Base-by-base conservation (phyloP, 2,888 invertebrate species). In the Limulus polyphemus region DNA sequence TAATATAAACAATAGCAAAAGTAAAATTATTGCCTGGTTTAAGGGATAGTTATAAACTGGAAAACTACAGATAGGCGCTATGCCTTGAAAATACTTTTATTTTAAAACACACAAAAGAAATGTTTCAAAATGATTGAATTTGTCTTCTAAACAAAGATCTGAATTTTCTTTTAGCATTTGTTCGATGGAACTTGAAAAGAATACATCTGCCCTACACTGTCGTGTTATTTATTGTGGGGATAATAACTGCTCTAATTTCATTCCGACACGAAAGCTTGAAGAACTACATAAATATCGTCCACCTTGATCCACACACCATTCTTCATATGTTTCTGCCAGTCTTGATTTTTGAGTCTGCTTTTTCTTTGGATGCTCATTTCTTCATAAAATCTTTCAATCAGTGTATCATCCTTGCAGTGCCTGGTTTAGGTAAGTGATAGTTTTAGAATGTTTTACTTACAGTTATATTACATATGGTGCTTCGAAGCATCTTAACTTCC, bases 311-410 rank as follows among this genome's bases (percentile, higher is more conserved):
- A 0, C 75, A 75, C 62, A 70, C 75, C 11, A 71, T 77, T 55
- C 73, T 77, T 59, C 71, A 73, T 58, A 70, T 75, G 48, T 77
- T 77, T 62, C 70, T 78, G 52, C 78, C 78, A 0, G 73, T 77
- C 17, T 73, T 78, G 50, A 74, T 78, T 55, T 78, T 77, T 69
- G 78, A 78, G 62, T 75, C 76, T 1, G 76, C 77, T 1, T 78
- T 76, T 67, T 73, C 74, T 10, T 74, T 77, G 74, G 76, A 78
- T 56, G 71, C 74, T 11, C 76, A 77, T 64, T 74, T 74, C 2
- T 76, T 78, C 64, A 65, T 74, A 60, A 74, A 73, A 62, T 72
- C 74, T 11, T 68, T 75, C 49, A 63, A 70, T n/a, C 75, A 76
- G 65, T 74, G 75, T 47, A 58, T 75, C 13, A 60, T 75, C 1